phyloP scores from a whole-genome alignment of 2,113 vertebrate genomes.

The Muntiacus reevesi region DNA sequence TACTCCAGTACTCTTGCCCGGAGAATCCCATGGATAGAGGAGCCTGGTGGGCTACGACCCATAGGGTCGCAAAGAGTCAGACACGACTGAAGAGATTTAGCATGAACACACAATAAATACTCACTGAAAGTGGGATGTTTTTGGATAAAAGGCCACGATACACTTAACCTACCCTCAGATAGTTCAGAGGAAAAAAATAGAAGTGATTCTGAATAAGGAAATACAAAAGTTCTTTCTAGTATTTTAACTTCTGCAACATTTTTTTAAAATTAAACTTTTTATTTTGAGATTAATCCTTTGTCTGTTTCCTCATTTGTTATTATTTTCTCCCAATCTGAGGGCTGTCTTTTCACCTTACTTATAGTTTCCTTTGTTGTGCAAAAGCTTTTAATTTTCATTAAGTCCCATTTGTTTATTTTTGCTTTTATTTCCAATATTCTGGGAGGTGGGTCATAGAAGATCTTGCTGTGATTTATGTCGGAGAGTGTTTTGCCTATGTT shows the following conservation, averaged over 20 bases:
- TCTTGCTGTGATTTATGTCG: too few species aligned
- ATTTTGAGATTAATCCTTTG: too few species aligned
- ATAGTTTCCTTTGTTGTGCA: too few species aligned
- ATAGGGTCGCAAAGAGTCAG: fast-evolving
- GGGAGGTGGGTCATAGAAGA: too few species aligned
- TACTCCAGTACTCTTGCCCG: not conserved
- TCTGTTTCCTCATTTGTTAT: too few species aligned
- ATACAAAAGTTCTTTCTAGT: not conserved
- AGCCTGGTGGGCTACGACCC: not conserved
- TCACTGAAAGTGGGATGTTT: not conserved
- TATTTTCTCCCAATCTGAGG: too few species aligned
- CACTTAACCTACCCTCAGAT: not conserved
- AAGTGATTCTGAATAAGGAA: not conserved
- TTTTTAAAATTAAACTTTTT: not conserved
- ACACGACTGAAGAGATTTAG: not conserved
- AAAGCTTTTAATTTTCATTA: too few species aligned
- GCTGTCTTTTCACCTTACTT: too few species aligned
- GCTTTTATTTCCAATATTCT: too few species aligned
- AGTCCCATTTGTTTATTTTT: too few species aligned
- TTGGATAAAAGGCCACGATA: not conserved
- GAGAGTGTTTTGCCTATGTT: too few species aligned
- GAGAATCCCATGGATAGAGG: not conserved
- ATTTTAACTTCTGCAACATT: not conserved
- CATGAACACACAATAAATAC: not conserved
- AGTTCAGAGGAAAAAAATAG: not conserved